Evolutionary conservation across 2,888 invertebrate genomes (phyloP).

Genomic region (Conchocele bisecta): DNA sequence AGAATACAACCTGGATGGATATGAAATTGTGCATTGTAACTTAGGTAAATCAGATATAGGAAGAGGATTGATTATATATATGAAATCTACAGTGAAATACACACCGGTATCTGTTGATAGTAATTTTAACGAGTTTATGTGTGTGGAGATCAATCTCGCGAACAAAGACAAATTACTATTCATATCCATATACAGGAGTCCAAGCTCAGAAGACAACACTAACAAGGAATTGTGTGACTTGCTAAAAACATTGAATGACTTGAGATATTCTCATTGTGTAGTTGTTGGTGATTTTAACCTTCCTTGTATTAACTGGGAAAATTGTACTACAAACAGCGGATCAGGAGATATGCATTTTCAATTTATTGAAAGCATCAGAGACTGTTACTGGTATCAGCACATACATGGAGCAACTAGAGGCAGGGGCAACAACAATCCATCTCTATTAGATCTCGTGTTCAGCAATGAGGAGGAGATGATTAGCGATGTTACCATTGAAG

Average conservation of each 20-base stretch:
- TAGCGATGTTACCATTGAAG: not conserved
- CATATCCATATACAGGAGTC: constrained; percentile 1
- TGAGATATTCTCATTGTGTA: not conserved
- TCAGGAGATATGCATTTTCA: not conserved
- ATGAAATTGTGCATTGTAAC: not conserved
- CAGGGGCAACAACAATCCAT: not conserved
- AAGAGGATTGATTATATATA: constrained; percentile 11
- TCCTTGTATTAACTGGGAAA: constrained; percentile 11
- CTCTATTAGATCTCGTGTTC: not conserved
- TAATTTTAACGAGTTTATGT: not conserved
- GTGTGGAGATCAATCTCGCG: not conserved
- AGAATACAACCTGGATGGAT: constrained; percentile 13
- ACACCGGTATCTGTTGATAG: not conserved
- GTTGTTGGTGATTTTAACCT: constrained; percentile 2
- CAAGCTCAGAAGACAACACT: not conserved
- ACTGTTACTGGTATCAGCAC: constrained; percentile 1
- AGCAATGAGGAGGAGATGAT: not conserved
- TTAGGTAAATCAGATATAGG: not conserved
- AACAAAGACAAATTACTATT: not conserved
- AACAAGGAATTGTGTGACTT: not conserved
- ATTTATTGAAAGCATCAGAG: constrained; percentile 12
- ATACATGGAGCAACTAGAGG: not conserved
- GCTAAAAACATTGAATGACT: not conserved
- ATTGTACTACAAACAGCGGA: not conserved
- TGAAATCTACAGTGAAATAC: not conserved